phyloP scores from a whole-genome alignment of 2,888 invertebrate genomes.

The Archaeoteleia sp. region DNA sequence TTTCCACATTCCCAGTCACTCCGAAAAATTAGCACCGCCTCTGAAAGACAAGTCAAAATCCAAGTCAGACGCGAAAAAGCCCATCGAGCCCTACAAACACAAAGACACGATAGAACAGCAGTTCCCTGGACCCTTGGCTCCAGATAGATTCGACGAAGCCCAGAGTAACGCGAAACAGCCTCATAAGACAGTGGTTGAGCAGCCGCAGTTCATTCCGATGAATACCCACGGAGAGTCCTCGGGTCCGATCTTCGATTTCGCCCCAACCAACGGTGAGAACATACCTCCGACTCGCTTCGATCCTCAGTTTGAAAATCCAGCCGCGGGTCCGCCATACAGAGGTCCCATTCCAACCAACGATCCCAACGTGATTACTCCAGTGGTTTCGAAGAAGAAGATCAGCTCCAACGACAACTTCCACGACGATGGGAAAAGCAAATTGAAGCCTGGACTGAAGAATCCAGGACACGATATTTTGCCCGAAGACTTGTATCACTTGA shows the following conservation, averaged over 20 bases:
- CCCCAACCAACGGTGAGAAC: slow-evolving; percentile 61
- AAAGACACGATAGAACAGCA: slow-evolving; percentile 63
- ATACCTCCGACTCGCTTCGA: slow-evolving; percentile 61
- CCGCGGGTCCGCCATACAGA: slow-evolving; percentile 63
- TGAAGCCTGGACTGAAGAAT: slow-evolving; percentile 56
- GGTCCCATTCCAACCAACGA: slow-evolving; percentile 60
- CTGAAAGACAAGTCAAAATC: slow-evolving; percentile 65
- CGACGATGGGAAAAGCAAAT: slow-evolving; percentile 54
- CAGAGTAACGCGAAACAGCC: slow-evolving; percentile 16
- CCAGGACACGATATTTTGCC: slow-evolving; percentile 60
- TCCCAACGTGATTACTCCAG: slow-evolving; percentile 62
- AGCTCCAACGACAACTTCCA: slow-evolving; percentile 37
- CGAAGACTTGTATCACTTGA: slow-evolving; percentile 67
- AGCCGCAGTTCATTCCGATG: slow-evolving; percentile 66
- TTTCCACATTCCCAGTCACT: slow-evolving; percentile 62
- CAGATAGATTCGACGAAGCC: slow-evolving; percentile 61
- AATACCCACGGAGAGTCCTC: slow-evolving; percentile 55
- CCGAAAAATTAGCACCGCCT: slow-evolving; percentile 58
- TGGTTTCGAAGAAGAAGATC: slow-evolving; percentile 61
- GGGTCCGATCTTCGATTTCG: slow-evolving; percentile 56
- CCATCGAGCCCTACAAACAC: slow-evolving; percentile 64
- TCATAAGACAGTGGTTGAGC: slow-evolving; percentile 49
- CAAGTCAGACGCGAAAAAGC: slow-evolving; percentile 68
- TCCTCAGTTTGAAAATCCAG: slow-evolving; percentile 59
- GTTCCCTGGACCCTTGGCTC: slow-evolving; percentile 67